A percentile compares a stretch with the other conserved stretches of the same genome.
Conservation (phyloP, 1,140 invertebrate species). For the Drosophila sturtevanti region DNA sequence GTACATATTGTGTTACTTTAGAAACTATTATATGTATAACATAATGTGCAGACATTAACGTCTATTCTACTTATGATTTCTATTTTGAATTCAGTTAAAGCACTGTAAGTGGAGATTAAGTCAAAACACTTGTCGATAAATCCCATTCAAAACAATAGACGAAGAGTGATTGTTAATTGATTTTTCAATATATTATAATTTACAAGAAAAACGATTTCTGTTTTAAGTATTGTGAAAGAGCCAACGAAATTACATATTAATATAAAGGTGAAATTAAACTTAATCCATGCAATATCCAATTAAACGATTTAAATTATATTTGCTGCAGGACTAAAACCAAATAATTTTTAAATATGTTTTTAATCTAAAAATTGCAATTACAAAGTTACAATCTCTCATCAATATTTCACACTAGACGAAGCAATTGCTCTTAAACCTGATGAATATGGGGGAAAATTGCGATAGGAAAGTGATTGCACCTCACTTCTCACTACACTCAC, state of each 20-base stretch:
- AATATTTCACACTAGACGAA: conserved; percentile 10
- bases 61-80: not conserved
- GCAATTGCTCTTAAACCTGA: not conserved
- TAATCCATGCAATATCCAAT: no score
- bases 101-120: not conserved
- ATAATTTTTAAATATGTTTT: not conserved
- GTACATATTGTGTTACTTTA: no score
- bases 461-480: conserved; percentile 25
- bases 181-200: not conserved
- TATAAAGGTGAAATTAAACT: no score
- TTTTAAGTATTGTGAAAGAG: no score
- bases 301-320: no score
- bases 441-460: not conserved
- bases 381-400: not conserved
- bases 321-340: not conserved
- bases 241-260: no score
- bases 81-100: not conserved
- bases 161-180: not conserved
- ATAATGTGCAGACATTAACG: not conserved
- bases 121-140: not conserved
- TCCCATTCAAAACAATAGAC: not conserved
- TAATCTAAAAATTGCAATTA: not conserved
- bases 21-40: no score
- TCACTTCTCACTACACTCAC: conserved; percentile 31
- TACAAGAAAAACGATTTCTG: no score